Percentiles rank a stretch among this genome's conserved stretches.
Conservation (phyloP, 2,888 invertebrate species). For the Lithosia quadra region DNA sequence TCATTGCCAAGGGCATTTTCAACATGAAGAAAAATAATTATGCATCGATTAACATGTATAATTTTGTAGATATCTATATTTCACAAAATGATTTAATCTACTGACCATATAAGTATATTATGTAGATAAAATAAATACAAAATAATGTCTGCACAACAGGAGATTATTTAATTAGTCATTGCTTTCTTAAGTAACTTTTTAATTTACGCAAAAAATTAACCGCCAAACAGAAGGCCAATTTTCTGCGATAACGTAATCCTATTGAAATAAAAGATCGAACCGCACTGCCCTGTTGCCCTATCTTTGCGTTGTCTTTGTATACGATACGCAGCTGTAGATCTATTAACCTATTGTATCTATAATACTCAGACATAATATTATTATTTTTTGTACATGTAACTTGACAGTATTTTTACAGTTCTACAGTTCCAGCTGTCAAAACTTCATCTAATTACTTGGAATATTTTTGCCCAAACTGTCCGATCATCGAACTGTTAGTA, state of each 20-base stretch:
- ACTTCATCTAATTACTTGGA: too few relatives aligned
- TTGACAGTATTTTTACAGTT: not conserved
- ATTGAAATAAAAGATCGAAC: conserved; percentile 28
- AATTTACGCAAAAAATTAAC: not conserved
- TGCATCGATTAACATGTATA: not conserved
- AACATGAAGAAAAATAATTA: conserved; percentile 3
- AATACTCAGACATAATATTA: too few relatives aligned
- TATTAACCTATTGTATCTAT: too few relatives aligned
- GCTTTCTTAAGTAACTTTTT: not conserved
- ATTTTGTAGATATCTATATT: not conserved
- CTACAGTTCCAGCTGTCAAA: too few relatives aligned
- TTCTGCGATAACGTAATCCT: conserved; percentile 7
- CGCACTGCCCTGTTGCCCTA: conserved; percentile 28
- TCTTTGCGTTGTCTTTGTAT: conserved; percentile 20
- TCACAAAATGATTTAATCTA: not conserved
- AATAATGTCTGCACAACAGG: not conserved
- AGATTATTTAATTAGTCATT: not conserved
- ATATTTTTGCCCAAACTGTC: too few relatives aligned
- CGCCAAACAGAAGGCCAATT: not conserved
- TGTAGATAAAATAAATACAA: too few relatives aligned
- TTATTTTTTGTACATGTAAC: not conserved
- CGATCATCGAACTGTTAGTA: too few relatives aligned
- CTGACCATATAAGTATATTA: not conserved
- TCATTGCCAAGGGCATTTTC: conserved; percentile 62
- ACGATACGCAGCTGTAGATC: conserved; percentile 15